These are phyloP conservation scores for Litoditis marina DNA, from an alignment of 2,888 invertebrate species.

Conservation along the genomic window DNA sequence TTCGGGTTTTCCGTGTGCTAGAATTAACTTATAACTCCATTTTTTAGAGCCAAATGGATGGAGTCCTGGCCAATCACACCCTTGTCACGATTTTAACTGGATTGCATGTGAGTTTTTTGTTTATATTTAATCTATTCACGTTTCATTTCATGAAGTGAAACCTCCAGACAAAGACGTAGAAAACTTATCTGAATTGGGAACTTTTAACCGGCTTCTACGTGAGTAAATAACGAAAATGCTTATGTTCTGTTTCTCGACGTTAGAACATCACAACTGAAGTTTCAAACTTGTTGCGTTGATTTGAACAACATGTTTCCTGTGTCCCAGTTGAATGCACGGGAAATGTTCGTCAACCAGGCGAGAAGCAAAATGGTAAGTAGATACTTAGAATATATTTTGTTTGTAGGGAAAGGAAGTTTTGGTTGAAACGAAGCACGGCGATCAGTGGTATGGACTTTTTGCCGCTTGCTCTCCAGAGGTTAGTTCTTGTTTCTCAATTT, in stretches of 20 bases:
- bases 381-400: no score
- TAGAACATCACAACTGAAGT: not conserved
- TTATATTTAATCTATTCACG: not conserved
- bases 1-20: no score
- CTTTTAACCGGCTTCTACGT: no score
- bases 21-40: no score
- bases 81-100: constrained; percentile 4
- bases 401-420: constrained; percentile 16
- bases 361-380: no score
- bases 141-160: no score
- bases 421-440: constrained; percentile 11
- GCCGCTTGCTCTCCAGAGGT: constrained; percentile 7
- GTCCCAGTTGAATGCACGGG: no score
- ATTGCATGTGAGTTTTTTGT: constrained; percentile 2
- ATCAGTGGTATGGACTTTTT: constrained; percentile 9
- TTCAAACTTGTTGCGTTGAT: not conserved
- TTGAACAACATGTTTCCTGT: no score
- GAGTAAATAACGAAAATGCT: not conserved
- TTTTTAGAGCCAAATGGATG: constrained; percentile 3
- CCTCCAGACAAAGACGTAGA: no score
- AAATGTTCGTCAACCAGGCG: no score
- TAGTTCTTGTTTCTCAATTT: no score
- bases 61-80: not conserved
- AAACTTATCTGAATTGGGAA: no score
- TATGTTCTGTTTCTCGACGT: not conserved